Conservation (phyloP, 2,113 vertebrate genomes). For the Promerops cafer region DNA sequence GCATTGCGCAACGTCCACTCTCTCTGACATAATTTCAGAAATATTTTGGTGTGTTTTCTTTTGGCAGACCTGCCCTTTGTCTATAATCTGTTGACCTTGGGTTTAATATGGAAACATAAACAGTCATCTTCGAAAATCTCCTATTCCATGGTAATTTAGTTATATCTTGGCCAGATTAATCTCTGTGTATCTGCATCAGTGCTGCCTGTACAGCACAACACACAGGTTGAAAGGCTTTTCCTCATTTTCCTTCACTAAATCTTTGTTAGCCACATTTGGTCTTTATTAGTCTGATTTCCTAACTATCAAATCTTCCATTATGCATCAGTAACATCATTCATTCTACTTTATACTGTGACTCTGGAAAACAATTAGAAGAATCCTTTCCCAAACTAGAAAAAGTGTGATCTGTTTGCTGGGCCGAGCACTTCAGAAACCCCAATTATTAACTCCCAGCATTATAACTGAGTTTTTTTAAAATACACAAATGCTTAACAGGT, state of each 20-base stretch:
- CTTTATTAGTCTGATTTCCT: background rate
- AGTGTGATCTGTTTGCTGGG: background rate
- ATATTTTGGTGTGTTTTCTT: constrained; percentile 9
- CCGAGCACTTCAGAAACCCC: background rate
- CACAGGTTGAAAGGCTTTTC: background rate
- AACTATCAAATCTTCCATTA: background rate
- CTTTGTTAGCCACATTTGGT: background rate
- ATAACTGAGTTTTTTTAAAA: background rate
- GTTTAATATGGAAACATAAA: constrained; percentile 52
- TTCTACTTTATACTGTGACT: background rate
- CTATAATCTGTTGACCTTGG: constrained; percentile 51
- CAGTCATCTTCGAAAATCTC: constrained; percentile 39
- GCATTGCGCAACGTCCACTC: background rate
- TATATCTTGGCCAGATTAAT: constrained; percentile 43
- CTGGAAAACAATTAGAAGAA: background rate
- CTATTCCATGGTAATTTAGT: constrained; percentile 34
- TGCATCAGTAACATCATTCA: background rate
- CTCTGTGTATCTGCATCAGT: background rate
- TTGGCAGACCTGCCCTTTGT: constrained; percentile 35
- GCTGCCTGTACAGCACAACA: background rate
- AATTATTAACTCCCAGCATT: background rate
- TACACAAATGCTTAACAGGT: background rate
- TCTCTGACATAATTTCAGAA: constrained; percentile 7
- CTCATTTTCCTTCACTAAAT: background rate
- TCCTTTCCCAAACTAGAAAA: background rate